phyloP scores from a whole-genome alignment of 1,140 invertebrate genomes.

The Drosophila obscura region DNA sequence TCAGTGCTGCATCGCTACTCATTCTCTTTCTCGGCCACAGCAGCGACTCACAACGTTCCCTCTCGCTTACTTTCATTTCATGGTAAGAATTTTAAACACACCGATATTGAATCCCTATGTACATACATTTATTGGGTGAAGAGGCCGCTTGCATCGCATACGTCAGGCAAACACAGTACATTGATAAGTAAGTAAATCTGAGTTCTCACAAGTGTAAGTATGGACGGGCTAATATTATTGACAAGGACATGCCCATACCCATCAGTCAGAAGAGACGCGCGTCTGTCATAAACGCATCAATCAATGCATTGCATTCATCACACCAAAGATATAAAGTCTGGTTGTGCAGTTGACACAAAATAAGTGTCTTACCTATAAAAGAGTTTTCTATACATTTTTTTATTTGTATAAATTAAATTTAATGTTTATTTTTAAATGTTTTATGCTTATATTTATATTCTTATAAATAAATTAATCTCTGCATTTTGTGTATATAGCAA shows the following conservation, averaged over 20 bases:
- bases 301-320: background rate
- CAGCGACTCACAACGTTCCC: too few relatives aligned
- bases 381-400: slow-evolving; percentile 12
- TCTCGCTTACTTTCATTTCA: slow-evolving; percentile 85
- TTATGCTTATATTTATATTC: background rate
- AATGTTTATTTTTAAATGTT: background rate
- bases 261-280: slow-evolving; percentile 97
- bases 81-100: slow-evolving; percentile 97
- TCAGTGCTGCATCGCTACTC: too few relatives aligned
- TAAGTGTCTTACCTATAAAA: slow-evolving; percentile 19
- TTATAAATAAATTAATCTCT: slow-evolving; percentile 40
- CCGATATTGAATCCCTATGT: slow-evolving; percentile 99
- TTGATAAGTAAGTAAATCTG: slow-evolving; percentile 94
- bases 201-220: background rate
- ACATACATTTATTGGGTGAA: slow-evolving; percentile 98
- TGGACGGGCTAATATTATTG: slow-evolving; percentile 47
- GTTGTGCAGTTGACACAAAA: slow-evolving; percentile 13
- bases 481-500: slow-evolving; percentile 70
- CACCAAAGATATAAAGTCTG: slow-evolving; percentile 16
- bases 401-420: slow-evolving; percentile 10
- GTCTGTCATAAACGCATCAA: slow-evolving; percentile 95
- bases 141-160: slow-evolving; percentile 99
- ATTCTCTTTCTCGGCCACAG: too few relatives aligned
- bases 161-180: slow-evolving; percentile 97
- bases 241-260: slow-evolving; percentile 94